Conservation (phyloP, 2,797 vertebrate genomes). For the Spea hammondii region DNA sequence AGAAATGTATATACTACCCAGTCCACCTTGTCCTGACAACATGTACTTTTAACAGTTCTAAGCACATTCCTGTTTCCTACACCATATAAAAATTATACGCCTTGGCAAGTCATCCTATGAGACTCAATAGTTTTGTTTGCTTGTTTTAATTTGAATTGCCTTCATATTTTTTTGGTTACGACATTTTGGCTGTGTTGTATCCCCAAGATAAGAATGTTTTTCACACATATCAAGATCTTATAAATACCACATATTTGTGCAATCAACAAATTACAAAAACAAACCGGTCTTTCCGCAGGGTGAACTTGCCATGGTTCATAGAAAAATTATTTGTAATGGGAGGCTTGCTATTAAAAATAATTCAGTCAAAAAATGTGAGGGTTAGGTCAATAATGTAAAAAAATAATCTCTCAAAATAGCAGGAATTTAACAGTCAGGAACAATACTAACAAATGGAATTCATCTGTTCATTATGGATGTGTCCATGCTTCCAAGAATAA, state of each 20-base stretch:
- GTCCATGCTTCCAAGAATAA: constrained; percentile 30
- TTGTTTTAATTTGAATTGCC: neutral
- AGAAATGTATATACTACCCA: too few relatives aligned
- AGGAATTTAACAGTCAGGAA: too few relatives aligned
- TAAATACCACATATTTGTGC: constrained; percentile 11
- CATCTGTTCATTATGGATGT: constrained; percentile 6
- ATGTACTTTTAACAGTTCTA: too few relatives aligned
- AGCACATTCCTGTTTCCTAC: too few relatives aligned
- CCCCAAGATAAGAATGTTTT: neutral
- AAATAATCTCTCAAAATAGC: too few relatives aligned
- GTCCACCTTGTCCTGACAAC: too few relatives aligned
- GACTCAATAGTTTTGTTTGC: neutral
- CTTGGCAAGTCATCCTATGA: too few relatives aligned
- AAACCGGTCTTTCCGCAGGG: neutral
- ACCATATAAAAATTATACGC: too few relatives aligned
- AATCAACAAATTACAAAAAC: neutral
- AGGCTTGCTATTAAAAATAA: neutral
- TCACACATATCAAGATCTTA: neutral
- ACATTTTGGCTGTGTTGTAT: neutral
- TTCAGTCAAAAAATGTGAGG: neutral
- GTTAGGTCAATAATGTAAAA: constrained; percentile 1
- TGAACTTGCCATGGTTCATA: too few relatives aligned
- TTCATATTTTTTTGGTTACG: neutral
- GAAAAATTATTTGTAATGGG: too few relatives aligned
- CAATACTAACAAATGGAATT: neutral